Conservation (phyloP, 2,888 invertebrate genomes). For the Palloptera scutellata region DNA sequence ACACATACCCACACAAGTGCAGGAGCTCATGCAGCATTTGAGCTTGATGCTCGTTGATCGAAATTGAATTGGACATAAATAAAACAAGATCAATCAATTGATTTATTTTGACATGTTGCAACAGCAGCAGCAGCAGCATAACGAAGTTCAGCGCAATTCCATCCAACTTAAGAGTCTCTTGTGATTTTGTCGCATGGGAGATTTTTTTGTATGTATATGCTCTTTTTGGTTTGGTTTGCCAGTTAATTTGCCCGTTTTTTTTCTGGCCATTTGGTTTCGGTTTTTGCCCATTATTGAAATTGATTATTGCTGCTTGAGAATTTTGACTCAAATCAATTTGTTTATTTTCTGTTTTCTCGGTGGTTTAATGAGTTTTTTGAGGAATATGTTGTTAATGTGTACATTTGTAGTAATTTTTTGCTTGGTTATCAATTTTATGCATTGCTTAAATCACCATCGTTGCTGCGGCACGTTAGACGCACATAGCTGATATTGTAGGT, state of each 20-base stretch:
- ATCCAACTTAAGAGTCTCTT: slow-evolving; percentile 7
- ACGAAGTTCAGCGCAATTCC: not conserved
- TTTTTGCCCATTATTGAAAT: not conserved
- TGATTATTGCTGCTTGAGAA: too few species aligned
- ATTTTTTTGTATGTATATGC: slow-evolving; percentile 11
- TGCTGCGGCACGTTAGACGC: too few species aligned
- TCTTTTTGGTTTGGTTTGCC: not conserved
- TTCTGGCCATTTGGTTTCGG: not conserved
- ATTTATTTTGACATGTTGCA: slow-evolving; percentile 47
- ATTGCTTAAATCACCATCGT: too few species aligned
- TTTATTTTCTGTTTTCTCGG: too few species aligned
- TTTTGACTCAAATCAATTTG: too few species aligned
- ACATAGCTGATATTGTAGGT: too few species aligned
- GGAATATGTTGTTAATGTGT: too few species aligned
- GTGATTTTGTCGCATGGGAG: slow-evolving; percentile 27
- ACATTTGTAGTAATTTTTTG: too few species aligned
- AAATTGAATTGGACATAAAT: slow-evolving; percentile 65
- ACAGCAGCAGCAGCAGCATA: slow-evolving; percentile 6
- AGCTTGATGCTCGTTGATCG: slow-evolving; percentile 49
- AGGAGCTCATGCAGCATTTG: slow-evolving; percentile 1
- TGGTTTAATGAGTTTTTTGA: too few species aligned
- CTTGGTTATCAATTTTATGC: too few species aligned
- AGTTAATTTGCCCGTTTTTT: not conserved
- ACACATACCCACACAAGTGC: not conserved
- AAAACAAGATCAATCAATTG: slow-evolving; percentile 66